Base-by-base conservation (phyloP, 2,888 invertebrate genomes). In the Orchesella flavescens region DNA sequence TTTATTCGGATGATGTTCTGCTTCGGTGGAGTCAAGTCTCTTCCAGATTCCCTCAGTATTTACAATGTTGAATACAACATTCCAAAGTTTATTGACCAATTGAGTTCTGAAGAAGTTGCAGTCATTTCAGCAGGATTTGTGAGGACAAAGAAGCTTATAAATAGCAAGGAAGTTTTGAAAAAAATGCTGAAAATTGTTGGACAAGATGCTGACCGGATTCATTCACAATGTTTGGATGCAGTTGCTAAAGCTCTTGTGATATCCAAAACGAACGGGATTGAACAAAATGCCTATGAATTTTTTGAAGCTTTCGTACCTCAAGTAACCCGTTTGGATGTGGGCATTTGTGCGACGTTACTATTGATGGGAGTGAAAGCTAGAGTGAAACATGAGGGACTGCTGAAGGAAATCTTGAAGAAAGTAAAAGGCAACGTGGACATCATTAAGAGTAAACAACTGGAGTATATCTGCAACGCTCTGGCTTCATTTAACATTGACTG, bases 71-170 rank as follows among this genome's bases (percentile, higher is more conserved):
- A 95, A 90, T 89, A 92, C 68, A 91, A 61, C 88, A 94, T 73
- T 90, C 91, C 43, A 89, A 91, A 86, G 1, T 90, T 90, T 76
- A 91, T 94, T 21, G 89, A 92, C 10, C 89, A 92, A 44, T 92
- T 94, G 89, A 91, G 91, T 19, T 87, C 93, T 7, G 92, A 93
- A 86, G 95, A 96, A 89, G 89, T 95, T 81, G 94, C 93, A 15
- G 92, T 95, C n/a, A 92, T 94, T 86, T 92, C 93, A 1, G 93
- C 94, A 92, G 95, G 94, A 0, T 95, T 94, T 89, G 95, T 95
- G 88, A 95, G 95, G 91, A 93, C 93, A 19, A 92, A 93, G 90
- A 93, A 93, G 0, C 92, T 91, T 15, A 91, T 95, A 66, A 91
- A 92, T 85, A 92, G 90, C 89, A 87, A 89, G 1, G 89, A 90